Evolutionary conservation across 2,797 vertebrate species (phyloP).

Genomic region (Parauchenoglanis punctatus): DNA sequence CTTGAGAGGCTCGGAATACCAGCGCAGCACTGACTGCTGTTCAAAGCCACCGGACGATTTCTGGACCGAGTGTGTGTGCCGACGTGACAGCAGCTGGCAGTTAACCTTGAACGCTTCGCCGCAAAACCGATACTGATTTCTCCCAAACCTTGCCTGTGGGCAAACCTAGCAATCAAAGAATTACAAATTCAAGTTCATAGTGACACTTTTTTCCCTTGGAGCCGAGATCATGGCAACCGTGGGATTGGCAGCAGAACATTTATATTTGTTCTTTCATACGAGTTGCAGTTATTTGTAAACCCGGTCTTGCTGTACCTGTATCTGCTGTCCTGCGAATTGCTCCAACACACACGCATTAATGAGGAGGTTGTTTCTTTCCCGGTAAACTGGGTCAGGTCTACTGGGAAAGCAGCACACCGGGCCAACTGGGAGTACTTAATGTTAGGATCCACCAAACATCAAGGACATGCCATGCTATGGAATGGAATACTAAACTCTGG

Average conservation of each 20-base stretch:
- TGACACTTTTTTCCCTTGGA: conserved; percentile 11
- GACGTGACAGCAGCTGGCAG: conserved; percentile 39
- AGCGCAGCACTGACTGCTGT: neutral
- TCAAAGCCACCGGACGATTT: conserved; percentile 41
- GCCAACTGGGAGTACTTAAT: neutral
- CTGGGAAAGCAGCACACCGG: neutral
- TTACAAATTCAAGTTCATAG: conserved; percentile 33
- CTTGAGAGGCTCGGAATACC: conserved; percentile 46
- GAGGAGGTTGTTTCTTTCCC: neutral
- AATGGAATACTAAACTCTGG: neutral
- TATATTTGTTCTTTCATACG: neutral
- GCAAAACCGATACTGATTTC: conserved; percentile 30
- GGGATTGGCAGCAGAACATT: neutral
- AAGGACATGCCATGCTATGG: neutral
- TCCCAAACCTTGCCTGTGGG: conserved; percentile 3
- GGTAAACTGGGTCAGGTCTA: neutral
- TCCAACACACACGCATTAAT: neutral
- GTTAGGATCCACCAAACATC: neutral
- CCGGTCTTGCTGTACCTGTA: neutral
- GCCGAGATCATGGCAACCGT: neutral
- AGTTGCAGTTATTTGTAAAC: neutral
- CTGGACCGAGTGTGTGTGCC: neutral
- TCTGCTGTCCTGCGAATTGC: neutral
- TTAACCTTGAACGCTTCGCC: conserved; percentile 22
- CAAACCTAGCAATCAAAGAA: conserved; percentile 22